A percentile compares a stretch with the other conserved stretches of the same genome.
Evolutionary conservation across 2,113 vertebrate genomes (phyloP).

Genomic region (Pampusana beccarii): DNA sequence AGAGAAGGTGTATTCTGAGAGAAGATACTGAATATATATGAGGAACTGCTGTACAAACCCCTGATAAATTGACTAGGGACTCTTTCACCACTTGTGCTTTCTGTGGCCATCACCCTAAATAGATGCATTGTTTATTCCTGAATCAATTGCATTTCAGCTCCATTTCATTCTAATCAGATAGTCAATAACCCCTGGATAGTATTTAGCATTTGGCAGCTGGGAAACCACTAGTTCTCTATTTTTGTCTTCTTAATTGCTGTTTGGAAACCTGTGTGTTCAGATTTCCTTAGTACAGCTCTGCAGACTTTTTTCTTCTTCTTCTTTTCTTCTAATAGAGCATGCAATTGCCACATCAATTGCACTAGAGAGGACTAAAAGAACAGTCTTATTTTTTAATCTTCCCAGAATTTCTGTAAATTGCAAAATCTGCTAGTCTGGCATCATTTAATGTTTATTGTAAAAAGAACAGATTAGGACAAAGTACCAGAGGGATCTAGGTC

Average conservation of each 20-base stretch:
- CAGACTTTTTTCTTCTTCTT: neutral
- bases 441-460: neutral
- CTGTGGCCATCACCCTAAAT: conserved; percentile 50
- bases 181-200: conserved; percentile 62
- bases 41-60: neutral
- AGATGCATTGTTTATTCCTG: conserved; percentile 63
- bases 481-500: neutral
- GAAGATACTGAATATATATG: neutral
- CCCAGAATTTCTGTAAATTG: neutral
- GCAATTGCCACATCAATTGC: neutral
- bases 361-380: neutral
- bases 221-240: neutral
- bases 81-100: conserved; percentile 26
- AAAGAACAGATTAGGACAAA: neutral
- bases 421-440: neutral
- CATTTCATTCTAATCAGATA: conserved; percentile 70
- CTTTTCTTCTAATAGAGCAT: neutral
- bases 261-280: neutral
- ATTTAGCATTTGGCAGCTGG: conserved; percentile 52
- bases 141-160: conserved; percentile 70
- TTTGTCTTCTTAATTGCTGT: conserved; percentile 54
- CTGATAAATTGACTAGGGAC: neutral
- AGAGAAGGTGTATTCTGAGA: neutral
- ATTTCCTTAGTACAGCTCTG: neutral
- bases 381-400: neutral